Base-by-base conservation (phyloP, 2,113 vertebrate genomes). In the Butastur rufipennis region DNA sequence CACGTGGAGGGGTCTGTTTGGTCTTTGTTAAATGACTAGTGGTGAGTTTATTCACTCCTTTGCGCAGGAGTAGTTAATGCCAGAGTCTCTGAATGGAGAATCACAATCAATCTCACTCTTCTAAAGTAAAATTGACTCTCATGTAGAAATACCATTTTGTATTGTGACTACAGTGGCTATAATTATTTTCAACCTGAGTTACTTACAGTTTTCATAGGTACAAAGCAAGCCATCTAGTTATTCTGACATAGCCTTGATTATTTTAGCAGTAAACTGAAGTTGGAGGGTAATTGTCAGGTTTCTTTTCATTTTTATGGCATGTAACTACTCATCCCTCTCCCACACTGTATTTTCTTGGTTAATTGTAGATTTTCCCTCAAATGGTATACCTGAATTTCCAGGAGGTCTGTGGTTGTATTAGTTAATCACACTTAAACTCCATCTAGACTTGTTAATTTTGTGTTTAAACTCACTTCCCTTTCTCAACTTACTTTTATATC, bases 101-200 rank as follows among this genome's bases (percentile, higher is more conserved):
- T 16, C 16, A 77, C 23, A 65, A 82, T 59, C 18, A 38, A 72
- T 59, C 4, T 18, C 11, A 31, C 26, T 72, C 10, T 71, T 81
- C 21, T 42, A 59, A 88, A 40, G 18, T n/a, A 74, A 81, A 59
- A 58, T 12, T 0, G 0, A 31, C 2, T 62, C 2, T 9, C 7
- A 10, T 1, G 4, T 27, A 11, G 9, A 91, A 94, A 61, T 45
- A 71, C 1, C 5, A n/a, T 56, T 74, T 78, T 42, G 8, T 47
- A n/a, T 25, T 78, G 5, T 26, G 15, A 32, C 23, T 67, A 45
- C 4, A 45, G 4, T 48, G 7, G 6, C 19, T 42, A n/a, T 5
- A 58, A 22, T 56, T 52, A 52, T 65, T 72, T 82, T 65, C 45
- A 78, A 16, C 10, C 4, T 52, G 13, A 32, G 15, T 47, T 55